Evolutionary conservation across 1,140 invertebrate species (phyloP), one percentile per base, ranked within the genome.

Genomic region (Drosophila sproati): DNA sequence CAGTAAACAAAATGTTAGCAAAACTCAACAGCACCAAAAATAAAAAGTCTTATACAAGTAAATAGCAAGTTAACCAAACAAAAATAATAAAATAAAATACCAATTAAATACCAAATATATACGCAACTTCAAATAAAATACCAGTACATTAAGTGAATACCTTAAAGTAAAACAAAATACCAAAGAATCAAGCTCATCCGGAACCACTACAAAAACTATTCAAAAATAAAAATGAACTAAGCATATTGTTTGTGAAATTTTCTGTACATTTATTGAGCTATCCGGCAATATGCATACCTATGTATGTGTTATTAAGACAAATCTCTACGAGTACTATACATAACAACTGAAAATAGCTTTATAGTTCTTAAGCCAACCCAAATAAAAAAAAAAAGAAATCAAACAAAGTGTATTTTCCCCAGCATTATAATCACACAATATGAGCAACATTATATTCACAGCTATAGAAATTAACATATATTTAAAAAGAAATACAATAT

Each of bases 281-380:
- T 83, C 39, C 41, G 76, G 71, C 61, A 83, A 67, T 74, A 72
- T 47, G 45, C 32, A 8, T 64, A 32, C 20, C 20, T 31, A 43
- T 43, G 37, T 74, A 62, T 57, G 67, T 56, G 59, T 70, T 70
- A 62, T 56, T 51, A 74, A 51, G 86, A 91, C 76, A 90, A 86
- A 82, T 91, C 86, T 89, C 60, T 56, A 82, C 54, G 29, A 66
- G 52, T 72, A 66, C 81, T 89, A 75, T 75, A 89, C 78, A 76
- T 72, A 77, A 81, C 6, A 60, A 90, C 81, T 90, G 79, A 89
- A 81, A 82, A 91, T 91, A 91, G 89, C 89, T 91, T 91, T 91
- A 91, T 91, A 91, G 89, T 76, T 80, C 66, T 89, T 91, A 91
- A 91, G 89, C 78, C 78, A 73, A 72, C 61, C 64, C 62, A 51